Evolutionary conservation across 2,888 invertebrate genomes (phyloP).

Genomic region (Laothoe populi): DNA sequence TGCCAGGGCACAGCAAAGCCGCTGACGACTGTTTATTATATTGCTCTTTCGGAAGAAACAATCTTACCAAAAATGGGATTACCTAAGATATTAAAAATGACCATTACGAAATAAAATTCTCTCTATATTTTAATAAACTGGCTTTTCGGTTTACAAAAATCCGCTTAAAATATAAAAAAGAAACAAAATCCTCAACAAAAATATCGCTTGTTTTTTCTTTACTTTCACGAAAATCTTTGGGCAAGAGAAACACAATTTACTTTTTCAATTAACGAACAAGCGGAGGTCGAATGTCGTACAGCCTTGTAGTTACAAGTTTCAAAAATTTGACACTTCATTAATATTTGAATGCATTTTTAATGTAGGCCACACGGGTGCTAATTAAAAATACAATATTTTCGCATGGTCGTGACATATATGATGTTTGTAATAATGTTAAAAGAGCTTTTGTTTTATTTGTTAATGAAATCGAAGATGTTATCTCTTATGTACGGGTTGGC

Average conservation of each 20-base stretch:
- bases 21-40: too few relatives aligned
- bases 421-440: conserved; percentile 9
- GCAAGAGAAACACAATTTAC: conserved; percentile 22
- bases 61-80: too few relatives aligned
- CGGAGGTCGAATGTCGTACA: conserved; percentile 19
- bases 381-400: conserved; percentile 22
- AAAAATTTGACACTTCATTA: conserved; percentile 24
- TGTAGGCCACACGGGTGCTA: conserved; percentile 13
- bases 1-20: too few relatives aligned
- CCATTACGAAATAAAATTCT: not conserved
- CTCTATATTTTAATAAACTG: not conserved
- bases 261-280: conserved; percentile 26
- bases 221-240: conserved; percentile 19
- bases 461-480: not conserved
- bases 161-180: not conserved
- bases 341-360: conserved; percentile 22
- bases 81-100: too few relatives aligned
- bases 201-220: conserved; percentile 2
- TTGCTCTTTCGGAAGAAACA: too few relatives aligned
- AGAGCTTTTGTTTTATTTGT: conserved; percentile 7
- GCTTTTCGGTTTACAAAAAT: not conserved
- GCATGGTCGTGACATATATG: conserved; percentile 16
- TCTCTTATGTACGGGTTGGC: not conserved
- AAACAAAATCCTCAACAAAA: conserved; percentile 2
- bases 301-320: conserved; percentile 22